Base-by-base conservation (phyloP, 2,888 invertebrate genomes). In the Frankliniella intonsa region DNA sequence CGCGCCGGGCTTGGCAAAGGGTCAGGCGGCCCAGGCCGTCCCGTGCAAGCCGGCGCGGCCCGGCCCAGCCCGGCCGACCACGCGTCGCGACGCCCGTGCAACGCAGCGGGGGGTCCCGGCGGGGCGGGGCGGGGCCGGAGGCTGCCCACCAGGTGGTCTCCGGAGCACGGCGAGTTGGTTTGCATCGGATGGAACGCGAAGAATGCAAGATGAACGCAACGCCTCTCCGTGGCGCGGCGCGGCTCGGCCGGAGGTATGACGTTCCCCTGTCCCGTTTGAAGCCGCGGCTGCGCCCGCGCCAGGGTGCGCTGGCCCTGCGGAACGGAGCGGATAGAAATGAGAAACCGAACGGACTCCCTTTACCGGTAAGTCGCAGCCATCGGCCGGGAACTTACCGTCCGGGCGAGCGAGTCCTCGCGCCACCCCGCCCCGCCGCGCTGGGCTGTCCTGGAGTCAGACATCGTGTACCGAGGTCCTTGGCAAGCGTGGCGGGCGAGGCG, bases 121-220 rank as follows among this genome's bases (percentile, higher is more conserved):
- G 0, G 62, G 62, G 14, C 62, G 17, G 62, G 19, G 62, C 14
- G 0, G 17, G 62, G 14, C 62, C 19, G 14, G 55, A 7, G 14
- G 62, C 62, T n/a, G 62, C 14, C 19, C 62, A 62, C 62, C 62
- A n/a, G 62, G 62, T 62, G 62, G 62, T 62, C 62, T 62, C 62
- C 69, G 65, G 65, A 9, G 65, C 65, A 9, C 65, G 69, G 69
- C 11, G 22, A 22, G 55, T 11, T 22, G 8, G 69, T 69, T 9
- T 69, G 69, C 69, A 76, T 76, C 22, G 69, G 25, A 9, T 25
- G 69, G 69, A 76, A 25, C 69, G 69, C 69, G 22, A 76, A 22
- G 69, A 76, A 76, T 76, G 69, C 25, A 22, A 25, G 22, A 5
- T 22, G 12, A 25, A 25, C 69, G 22, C 69, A 22, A 9, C 69